These are phyloP conservation scores for Plebejus melissa DNA, from an alignment of 2,888 invertebrate genomes.

Conservation along the genomic window DNA sequence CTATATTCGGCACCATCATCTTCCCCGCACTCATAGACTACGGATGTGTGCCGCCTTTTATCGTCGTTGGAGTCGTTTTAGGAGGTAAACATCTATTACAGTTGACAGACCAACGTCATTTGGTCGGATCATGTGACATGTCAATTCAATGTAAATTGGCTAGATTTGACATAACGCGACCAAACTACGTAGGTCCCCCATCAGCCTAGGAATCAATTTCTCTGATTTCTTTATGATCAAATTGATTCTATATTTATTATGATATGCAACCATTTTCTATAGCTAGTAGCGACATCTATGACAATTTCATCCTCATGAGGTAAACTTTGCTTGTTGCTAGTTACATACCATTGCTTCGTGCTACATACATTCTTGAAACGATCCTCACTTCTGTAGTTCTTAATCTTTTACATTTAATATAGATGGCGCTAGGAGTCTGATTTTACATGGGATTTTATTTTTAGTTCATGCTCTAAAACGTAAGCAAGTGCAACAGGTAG, in stretches of 20 bases:
- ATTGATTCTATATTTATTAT: no score
- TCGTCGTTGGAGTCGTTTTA: slow-evolving; percentile 81
- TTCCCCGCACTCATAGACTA: slow-evolving; percentile 83
- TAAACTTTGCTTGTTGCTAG: background rate
- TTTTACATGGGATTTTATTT: background rate
- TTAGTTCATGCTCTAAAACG: background rate
- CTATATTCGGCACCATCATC: slow-evolving; percentile 83
- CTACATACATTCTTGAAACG: background rate
- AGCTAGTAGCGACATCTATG: background rate
- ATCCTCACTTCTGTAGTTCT: background rate
- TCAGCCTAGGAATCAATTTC: no score
- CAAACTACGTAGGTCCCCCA: no score
- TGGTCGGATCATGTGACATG: no score
- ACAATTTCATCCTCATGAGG: background rate
- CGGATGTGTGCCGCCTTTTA: slow-evolving; percentile 86
- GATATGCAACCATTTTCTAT: background rate
- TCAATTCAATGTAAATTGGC: no score
- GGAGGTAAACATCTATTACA: slow-evolving; percentile 63
- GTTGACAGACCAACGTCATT: no score
- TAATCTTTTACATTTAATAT: background rate
- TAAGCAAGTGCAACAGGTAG: background rate
- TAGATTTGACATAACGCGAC: no score
- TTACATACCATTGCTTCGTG: no score
- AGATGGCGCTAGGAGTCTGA: background rate
- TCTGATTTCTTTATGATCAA: no score